Conservation (phyloP, 2,888 invertebrate species). For the Amorpha juglandis region DNA sequence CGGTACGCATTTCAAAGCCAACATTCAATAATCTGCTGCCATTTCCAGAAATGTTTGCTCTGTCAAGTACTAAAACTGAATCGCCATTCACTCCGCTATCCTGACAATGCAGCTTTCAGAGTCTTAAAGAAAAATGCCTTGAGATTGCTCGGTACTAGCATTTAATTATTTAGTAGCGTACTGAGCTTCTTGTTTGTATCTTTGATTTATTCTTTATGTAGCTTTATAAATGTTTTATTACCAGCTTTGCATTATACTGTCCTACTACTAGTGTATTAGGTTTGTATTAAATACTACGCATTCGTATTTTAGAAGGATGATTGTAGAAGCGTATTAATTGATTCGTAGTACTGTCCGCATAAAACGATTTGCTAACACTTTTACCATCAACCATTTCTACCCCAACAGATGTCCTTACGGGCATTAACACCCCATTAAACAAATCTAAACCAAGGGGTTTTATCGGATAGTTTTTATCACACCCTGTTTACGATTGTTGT, state of each 20-base stretch:
- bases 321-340: too few relatives aligned
- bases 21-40: not conserved
- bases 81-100: not conserved
- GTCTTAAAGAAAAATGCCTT: slow-evolving; percentile 26
- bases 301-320: too few relatives aligned
- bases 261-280: too few relatives aligned
- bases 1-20: not conserved
- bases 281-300: too few relatives aligned
- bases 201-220: not conserved
- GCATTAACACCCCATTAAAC: slow-evolving; percentile 20
- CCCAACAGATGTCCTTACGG: slow-evolving; percentile 17
- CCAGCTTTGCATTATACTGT: too few relatives aligned
- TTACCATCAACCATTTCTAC: not conserved
- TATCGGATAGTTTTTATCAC: slow-evolving; percentile 20
- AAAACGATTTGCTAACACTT: not conserved
- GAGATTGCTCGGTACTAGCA: not conserved
- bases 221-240: too few relatives aligned
- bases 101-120: slow-evolving; percentile 25
- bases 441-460: slow-evolving; percentile 4
- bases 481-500: slow-evolving; percentile 24
- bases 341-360: too few relatives aligned
- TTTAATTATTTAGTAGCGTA: slow-evolving; percentile 15
- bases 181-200: not conserved
- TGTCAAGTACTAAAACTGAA: not conserved
- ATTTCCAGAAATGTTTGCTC: not conserved